Evolutionary conservation across 1,140 invertebrate genomes (phyloP).

Genomic region (Panulirus ornatus): DNA sequence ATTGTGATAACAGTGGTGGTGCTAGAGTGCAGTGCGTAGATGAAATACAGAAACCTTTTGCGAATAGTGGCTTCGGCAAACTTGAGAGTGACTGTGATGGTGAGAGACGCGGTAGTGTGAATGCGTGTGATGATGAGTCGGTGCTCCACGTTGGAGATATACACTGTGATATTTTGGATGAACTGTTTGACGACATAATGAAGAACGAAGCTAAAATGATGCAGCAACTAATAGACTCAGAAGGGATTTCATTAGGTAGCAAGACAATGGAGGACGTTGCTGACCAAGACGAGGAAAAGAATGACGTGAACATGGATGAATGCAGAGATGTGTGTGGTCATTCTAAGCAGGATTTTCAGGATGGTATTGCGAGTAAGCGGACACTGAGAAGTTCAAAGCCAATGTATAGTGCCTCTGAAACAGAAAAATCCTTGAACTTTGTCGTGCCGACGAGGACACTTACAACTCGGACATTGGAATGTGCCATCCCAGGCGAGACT

Average conservation of each 20-base stretch:
- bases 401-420: not conserved
- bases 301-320: not conserved
- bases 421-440: no score
- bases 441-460: not conserved
- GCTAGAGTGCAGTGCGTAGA: slow-evolving; percentile 10
- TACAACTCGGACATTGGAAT: not conserved
- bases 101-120: not conserved
- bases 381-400: not conserved
- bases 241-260: not conserved
- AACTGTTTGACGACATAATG: slow-evolving; percentile 25
- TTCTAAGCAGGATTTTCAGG: not conserved
- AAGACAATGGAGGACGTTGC: not conserved
- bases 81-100: not conserved
- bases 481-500: not conserved
- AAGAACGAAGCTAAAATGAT: not conserved
- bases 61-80: not conserved
- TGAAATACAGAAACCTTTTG: not conserved
- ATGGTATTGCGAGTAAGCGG: not conserved
- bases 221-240: not conserved
- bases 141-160: slow-evolving; percentile 22
- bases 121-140: not conserved
- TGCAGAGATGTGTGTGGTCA: not conserved
- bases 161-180: slow-evolving; percentile 42
- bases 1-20: not conserved
- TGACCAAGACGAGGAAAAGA: not conserved